Base-by-base conservation (phyloP, 2,797 vertebrate species). In the Sebastes diaconus region DNA sequence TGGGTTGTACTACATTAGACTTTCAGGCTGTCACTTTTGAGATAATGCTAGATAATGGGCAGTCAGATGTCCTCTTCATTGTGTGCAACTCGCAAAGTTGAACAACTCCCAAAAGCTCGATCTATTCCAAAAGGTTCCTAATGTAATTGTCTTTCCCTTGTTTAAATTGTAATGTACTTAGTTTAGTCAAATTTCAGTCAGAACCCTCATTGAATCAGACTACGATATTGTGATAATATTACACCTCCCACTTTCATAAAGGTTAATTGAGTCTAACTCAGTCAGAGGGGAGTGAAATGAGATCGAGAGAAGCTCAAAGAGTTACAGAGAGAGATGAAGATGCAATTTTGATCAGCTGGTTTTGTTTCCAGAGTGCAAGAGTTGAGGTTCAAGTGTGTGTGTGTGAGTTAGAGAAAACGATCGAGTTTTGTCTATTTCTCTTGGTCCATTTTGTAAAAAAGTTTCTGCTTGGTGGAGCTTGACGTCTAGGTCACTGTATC, bases 231-330 rank as follows among this genome's bases (percentile, higher is more conserved):
- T 58, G 25, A 76, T 90, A 82, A 85, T 81, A 84, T 81, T 77
- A 67, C 27, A 46, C 79, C 75, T 78, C 67, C 34, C 22, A 68
- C 71, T 83, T 84, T 79, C 71, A 82, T 85, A 50, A 75, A 90
- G 84, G 84, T 91, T 89, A 87, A 91, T 87, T 87, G 79, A 84
- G 69, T 82, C 70, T 79, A 74, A 59, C 27, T 75, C 27, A 74
- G 67, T 84, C 79, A 80, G 70, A 63, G 42, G 73, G 46, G 60
- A 78, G 34, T 68, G 34, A 70, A 85, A 72, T 75, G 55, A 81
- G 61, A 84, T 54, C 2, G 64, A 76, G 71, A 34, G 71, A 65
- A 39, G 63, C 57, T 20, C 32, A 32, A 10, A 72, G 65, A 46
- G 61, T 29, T 50, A 64, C 66, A 84, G 8, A 27, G 39, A 60